Evolutionary conservation across 1,140 invertebrate species (phyloP), one percentile per base, ranked within the genome.

Genomic region (Meloidogyne chitwoodi): DNA sequence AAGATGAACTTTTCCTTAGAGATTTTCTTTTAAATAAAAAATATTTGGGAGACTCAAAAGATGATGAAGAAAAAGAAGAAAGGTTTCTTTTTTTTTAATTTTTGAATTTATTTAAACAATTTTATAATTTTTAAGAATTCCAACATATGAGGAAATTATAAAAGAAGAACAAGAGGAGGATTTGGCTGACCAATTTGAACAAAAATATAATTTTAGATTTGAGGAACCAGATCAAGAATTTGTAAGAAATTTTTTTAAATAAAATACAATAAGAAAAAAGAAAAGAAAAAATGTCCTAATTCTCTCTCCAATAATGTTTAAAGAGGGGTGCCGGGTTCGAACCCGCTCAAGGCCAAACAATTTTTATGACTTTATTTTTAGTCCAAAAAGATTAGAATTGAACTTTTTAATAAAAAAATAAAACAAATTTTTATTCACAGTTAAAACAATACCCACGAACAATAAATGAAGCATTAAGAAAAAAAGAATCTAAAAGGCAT

Each of bases 151-250:
- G 80, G 91, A 92, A 82, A 90, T 91, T 77, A 88, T 92, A 31
- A 90, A 92, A 76, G 91, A 88, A 56, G 93, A 95, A 19, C 83
- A 89, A 72, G 85, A 89, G 68, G 89, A 94, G 19, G 91, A 93
- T 80, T 91, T 92, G 83, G 93, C 94, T 86, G 93, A 93, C 65
- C 90, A 93, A 88, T 98, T 96, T 90, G 95, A 98, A 85, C 91
- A 93, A 41, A 96, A 96, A 84, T 98, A 93, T 85, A 97, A 98
- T 89, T 96, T 95, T 87, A 91, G 95, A 81, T 98, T 93, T 89
- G 94, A 98, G 89, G 94, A 98, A 88, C 95, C 95, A 0, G 95
- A 96, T 89, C 90, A 92, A 68, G 93, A 96, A 83, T 96, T 95
- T 90, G 92, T 94, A 88, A 91, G 91, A 90, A 85, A 31, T 61